phyloP scores from a whole-genome alignment of 2,113 vertebrate genomes.

The Xyrauchen texanus region DNA sequence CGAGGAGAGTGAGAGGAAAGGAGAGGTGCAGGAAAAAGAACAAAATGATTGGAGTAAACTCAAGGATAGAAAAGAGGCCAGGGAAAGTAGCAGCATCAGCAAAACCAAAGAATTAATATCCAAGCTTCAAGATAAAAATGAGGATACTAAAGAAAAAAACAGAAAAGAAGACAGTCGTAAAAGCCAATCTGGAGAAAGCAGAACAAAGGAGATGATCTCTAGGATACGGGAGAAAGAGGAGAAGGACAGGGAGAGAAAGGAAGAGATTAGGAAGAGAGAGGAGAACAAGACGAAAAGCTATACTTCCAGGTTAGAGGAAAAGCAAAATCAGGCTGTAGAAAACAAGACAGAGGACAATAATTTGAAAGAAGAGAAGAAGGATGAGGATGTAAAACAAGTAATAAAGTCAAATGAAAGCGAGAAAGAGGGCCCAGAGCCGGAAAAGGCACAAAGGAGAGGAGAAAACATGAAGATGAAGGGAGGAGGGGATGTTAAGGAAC shows the following conservation, averaged over 20 bases:
- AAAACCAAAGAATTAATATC: slow-evolving; percentile 75
- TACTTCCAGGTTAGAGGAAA: slow-evolving; percentile 70
- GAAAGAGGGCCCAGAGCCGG: slow-evolving; percentile 57
- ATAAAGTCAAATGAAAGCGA: slow-evolving; percentile 28
- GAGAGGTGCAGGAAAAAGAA: slow-evolving; percentile 53
- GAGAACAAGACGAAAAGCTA: slow-evolving; percentile 45
- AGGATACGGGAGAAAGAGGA: slow-evolving; percentile 71
- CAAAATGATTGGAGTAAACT: slow-evolving; percentile 61
- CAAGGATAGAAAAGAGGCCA: slow-evolving; percentile 61
- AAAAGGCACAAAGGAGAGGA: slow-evolving; percentile 49
- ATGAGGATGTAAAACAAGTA: slow-evolving; percentile 14
- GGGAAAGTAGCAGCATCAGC: slow-evolving; percentile 64
- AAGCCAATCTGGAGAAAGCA: slow-evolving; percentile 66
- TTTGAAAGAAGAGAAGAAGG: neutral
- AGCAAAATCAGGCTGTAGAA: slow-evolving; percentile 57
- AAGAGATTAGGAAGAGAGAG: slow-evolving; percentile 49
- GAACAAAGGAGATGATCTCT: slow-evolving; percentile 76
- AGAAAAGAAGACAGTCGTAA: slow-evolving; percentile 68
- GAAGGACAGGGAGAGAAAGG: slow-evolving; percentile 70
- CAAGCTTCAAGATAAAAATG: slow-evolving; percentile 71
- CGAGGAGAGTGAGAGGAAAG: slow-evolving; percentile 57
- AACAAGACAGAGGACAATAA: no score
- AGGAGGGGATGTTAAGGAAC: slow-evolving; percentile 59
- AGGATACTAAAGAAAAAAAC: slow-evolving; percentile 65
- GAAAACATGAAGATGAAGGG: slow-evolving; percentile 34